Conservation (phyloP, 2,113 vertebrate species). For the Catagonus wagneri region DNA sequence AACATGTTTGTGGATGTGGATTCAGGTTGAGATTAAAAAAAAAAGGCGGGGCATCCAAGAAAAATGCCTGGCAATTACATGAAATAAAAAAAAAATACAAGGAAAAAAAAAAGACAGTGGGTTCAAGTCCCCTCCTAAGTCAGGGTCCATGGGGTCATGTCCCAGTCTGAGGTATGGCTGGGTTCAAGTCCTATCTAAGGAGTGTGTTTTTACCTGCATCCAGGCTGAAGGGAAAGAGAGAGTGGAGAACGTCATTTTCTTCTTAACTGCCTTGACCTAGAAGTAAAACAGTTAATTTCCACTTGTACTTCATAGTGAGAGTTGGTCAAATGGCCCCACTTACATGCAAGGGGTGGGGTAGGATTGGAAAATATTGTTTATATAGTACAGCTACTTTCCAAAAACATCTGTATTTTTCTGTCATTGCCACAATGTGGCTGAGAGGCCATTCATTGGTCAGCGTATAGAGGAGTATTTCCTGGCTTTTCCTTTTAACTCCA, state of each 20-base stretch:
- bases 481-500: background rate
- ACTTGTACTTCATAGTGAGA: background rate
- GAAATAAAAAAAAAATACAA: too few relatives aligned
- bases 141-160: too few relatives aligned
- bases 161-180: too few relatives aligned
- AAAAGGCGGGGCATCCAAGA: too few relatives aligned
- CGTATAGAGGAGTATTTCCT: background rate
- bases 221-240: background rate
- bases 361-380: background rate
- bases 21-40: too few relatives aligned
- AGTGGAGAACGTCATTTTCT: background rate
- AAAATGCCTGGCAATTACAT: too few relatives aligned
- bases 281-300: background rate
- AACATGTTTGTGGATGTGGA: too few relatives aligned
- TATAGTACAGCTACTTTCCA: background rate
- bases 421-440: background rate
- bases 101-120: too few relatives aligned
- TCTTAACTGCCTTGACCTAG: background rate
- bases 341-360: background rate
- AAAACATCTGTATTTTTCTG: constrained; percentile 8
- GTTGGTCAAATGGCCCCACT: background rate
- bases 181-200: too few relatives aligned
- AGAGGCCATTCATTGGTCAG: background rate
- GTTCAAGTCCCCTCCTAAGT: too few relatives aligned
- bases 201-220: background rate